Base-by-base conservation (phyloP, 2,888 invertebrate species). In the Aphidius colemani region DNA sequence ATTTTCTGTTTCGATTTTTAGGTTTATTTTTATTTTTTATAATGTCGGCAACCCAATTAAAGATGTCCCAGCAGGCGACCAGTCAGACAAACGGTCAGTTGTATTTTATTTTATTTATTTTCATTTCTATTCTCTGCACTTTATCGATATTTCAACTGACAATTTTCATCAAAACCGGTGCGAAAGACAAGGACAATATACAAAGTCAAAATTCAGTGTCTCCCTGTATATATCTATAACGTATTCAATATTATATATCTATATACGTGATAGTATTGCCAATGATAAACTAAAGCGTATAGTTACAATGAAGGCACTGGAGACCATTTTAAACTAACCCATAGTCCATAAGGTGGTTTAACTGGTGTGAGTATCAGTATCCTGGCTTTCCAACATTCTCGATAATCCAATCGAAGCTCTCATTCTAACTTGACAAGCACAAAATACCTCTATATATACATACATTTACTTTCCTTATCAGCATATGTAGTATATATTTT, bases 401-500 rank as follows among this genome's bases (percentile, higher is more conserved):
- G 81, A 81, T 81, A 81, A 81, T 81, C 79, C 79, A 81, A 81
- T 81, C 79, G 78, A 77, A 81, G 77, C 75, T 77, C 81, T 80
- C 80, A 82, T 82, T 81, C 79, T 78, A 76, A 80, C 77, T 77
- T 79, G 74, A 75, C 75, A 76, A 75, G 10, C 40, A 30, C 53
- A n/a, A 30, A 30, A 30, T 30, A 5, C 5, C 30, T 30, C 30
- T 30, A 18, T 18, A 18, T 18, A 18, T 18, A 30, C 30, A 30
- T 5, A 30, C 5, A 30, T 30, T 5, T 30, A 30, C 30, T 30
- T 30, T 30, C 3, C 30, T 5, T n/a, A n/a, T n/a, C 4, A 30
- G 3, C 5, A 30, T 3, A 5, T 4, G 4, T 30, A 30, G n/a
- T 30, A 30, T 30, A 30, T 75, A 76, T 81, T 80, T 81, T 80